These are phyloP conservation scores for Verasper variegatus DNA, from an alignment of 2,113 vertebrate genomes.

Conservation along the genomic window DNA sequence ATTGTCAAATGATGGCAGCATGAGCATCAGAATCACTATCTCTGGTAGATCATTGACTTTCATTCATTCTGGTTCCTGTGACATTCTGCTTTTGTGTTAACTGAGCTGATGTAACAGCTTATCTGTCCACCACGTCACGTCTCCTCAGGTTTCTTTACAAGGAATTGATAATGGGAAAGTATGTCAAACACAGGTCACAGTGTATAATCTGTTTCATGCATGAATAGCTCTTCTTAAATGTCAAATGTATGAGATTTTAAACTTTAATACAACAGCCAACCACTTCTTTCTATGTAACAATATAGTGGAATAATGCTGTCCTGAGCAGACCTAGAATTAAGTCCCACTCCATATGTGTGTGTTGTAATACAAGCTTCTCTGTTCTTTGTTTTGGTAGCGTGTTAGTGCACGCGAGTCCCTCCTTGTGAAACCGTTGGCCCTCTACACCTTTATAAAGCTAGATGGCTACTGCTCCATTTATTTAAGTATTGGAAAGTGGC, in stretches of 20 bases:
- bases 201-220: no score
- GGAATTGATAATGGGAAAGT: background rate
- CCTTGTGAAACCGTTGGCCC: no score
- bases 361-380: background rate
- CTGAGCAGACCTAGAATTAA: background rate
- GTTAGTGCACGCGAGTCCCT: no score
- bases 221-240: no score
- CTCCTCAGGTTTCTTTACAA: background rate
- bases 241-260: no score
- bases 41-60: background rate
- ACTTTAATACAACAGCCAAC: background rate
- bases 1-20: background rate
- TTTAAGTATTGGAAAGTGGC: no score
- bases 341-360: background rate
- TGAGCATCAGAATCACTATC: background rate
- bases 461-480: no score
- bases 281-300: background rate
- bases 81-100: background rate
- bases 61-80: background rate
- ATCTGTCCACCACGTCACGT: background rate
- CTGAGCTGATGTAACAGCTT: background rate
- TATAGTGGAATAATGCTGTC: background rate
- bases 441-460: no score
- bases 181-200: no score
- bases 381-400: background rate